Percentiles rank a stretch among this genome's conserved stretches.
Conservation (phyloP, 2,113 vertebrate species). For the Acanthochromis polyacanthus region DNA sequence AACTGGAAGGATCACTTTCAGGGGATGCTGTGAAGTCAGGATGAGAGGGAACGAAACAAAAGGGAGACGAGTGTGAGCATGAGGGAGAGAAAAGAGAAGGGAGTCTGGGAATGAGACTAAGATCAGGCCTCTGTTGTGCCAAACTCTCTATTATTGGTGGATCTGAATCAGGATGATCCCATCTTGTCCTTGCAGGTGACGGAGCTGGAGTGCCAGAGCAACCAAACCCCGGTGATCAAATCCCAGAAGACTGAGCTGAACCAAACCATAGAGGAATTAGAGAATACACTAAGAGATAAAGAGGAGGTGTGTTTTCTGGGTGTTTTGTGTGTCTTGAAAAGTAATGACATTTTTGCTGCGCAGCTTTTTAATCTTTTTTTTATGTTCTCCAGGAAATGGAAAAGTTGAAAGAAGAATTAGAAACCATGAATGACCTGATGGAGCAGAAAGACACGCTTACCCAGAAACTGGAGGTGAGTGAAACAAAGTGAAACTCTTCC, state of each 20-base stretch:
- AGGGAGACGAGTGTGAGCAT: slow-evolving; percentile 12
- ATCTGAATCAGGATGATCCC: slow-evolving; percentile 6
- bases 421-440: slow-evolving; percentile 95
- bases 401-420: slow-evolving; percentile 96
- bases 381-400: slow-evolving; percentile 92
- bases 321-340: slow-evolving; percentile 63
- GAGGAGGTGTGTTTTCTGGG: slow-evolving; percentile 90
- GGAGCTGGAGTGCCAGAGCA: slow-evolving; percentile 97
- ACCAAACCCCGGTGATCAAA: slow-evolving; percentile 95
- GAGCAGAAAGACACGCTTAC: slow-evolving; percentile 94
- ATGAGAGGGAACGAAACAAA: slow-evolving; percentile 32
- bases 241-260: slow-evolving; percentile 97
- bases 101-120: slow-evolving; percentile 15
- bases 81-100: slow-evolving; percentile 13
- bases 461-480: slow-evolving; percentile 93
- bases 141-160: background rate
- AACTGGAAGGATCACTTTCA: slow-evolving; percentile 29
- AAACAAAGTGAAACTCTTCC: background rate
- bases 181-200: slow-evolving; percentile 88
- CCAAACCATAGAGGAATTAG: slow-evolving; percentile 97
- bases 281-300: slow-evolving; percentile 91
- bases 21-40: slow-evolving; percentile 35
- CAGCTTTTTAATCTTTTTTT: slow-evolving; percentile 25
- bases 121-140: slow-evolving; percentile 11
- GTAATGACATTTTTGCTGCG: background rate